Base-by-base conservation (phyloP, 2,888 invertebrate genomes). In the Cephonodes hylas region DNA sequence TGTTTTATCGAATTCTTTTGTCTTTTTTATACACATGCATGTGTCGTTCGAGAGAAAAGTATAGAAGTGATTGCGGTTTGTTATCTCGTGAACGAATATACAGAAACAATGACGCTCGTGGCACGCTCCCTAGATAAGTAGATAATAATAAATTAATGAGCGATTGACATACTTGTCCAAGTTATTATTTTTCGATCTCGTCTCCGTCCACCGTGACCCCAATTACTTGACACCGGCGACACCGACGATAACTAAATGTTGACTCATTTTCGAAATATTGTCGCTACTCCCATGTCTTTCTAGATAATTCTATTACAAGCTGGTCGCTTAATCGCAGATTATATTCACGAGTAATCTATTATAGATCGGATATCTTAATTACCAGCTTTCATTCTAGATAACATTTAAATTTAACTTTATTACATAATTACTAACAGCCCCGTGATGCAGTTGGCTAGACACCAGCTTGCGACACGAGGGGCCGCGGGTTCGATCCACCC, bases 251-350 rank as follows among this genome's bases (percentile, higher is more conserved):
- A 63, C 34, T 18, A 61, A 18, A 59, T 8, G 70, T 76, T 75
- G 70, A 75, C 67, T 76, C 72, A 77, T 79, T 80, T 79, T 74
- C 74, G 74, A 76, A 79, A 77, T 66, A 73, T n/a, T n/a, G n/a
- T n/a, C n/a, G n/a, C n/a, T n/a, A n/a, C n/a, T n/a, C n/a, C n/a
- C n/a, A n/a, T n/a, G n/a, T n/a, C n/a, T n/a, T n/a, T n/a, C n/a
- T n/a, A n/a, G n/a, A n/a, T n/a, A n/a, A n/a, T n/a, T n/a, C n/a
- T n/a, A n/a, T n/a, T n/a, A n/a, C n/a, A n/a, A n/a, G n/a, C n/a
- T n/a, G n/a, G n/a, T n/a, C n/a, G n/a, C n/a, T n/a, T n/a, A n/a
- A n/a, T n/a, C n/a, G n/a, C n/a, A n/a, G n/a, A n/a, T n/a, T n/a
- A n/a, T n/a, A n/a, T n/a, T n/a, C n/a, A n/a, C n/a, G n/a, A n/a